Evolutionary conservation across 1,140 invertebrate genomes (phyloP).

Genomic region (Drosophila hydei): DNA sequence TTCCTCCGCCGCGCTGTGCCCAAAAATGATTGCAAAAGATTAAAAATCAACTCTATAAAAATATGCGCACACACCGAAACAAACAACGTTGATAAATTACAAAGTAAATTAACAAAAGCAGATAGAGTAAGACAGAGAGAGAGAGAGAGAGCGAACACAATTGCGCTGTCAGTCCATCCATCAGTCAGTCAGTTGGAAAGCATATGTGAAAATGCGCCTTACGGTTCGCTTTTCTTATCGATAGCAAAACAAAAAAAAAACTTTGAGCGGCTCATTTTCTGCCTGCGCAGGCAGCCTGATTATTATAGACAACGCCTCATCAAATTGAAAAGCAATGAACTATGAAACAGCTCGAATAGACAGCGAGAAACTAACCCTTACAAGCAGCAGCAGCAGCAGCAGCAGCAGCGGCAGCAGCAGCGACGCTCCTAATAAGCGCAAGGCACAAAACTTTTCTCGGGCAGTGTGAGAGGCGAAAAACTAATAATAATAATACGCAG

Average conservation of each 20-base stretch:
- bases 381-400: slow-evolving; percentile 33
- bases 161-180: slow-evolving; percentile 30
- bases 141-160: slow-evolving; percentile 7
- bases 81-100: slow-evolving; percentile 78
- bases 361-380: slow-evolving; percentile 32
- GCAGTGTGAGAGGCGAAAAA: slow-evolving; percentile 55
- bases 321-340: slow-evolving; percentile 84
- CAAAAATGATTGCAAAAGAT: slow-evolving; percentile 78
- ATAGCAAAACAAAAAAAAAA: slow-evolving; percentile 35
- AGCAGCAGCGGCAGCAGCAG: slow-evolving; percentile 16
- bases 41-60: slow-evolving; percentile 83
- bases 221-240: slow-evolving; percentile 7
- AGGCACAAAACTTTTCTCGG: slow-evolving; percentile 57
- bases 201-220: slow-evolving; percentile 35
- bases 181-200: slow-evolving; percentile 22
- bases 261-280: slow-evolving; percentile 67
- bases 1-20: slow-evolving; percentile 49
- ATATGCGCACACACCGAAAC: slow-evolving; percentile 40
- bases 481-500: slow-evolving; percentile 79
- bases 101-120: slow-evolving; percentile 70
- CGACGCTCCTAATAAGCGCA: slow-evolving; percentile 39
- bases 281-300: slow-evolving; percentile 58
- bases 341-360: slow-evolving; percentile 69
- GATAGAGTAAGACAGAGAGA: not conserved
- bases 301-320: slow-evolving; percentile 83